Percentiles rank a stretch among this genome's conserved stretches.
phyloP scores from a whole-genome alignment of 2,113 vertebrate genomes.

The Octodon degus region DNA sequence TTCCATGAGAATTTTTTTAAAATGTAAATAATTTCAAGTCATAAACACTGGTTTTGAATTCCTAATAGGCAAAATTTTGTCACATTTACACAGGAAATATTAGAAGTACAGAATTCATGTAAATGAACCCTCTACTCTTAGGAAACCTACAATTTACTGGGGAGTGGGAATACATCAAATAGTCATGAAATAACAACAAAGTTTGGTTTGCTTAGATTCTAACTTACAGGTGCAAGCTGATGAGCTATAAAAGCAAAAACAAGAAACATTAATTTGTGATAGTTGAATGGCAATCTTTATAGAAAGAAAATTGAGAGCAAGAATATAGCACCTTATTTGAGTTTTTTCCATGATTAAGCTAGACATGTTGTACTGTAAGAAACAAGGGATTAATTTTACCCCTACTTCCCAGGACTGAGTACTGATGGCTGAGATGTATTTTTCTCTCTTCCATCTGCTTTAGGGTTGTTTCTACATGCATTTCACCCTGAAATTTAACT shows the following conservation, averaged over 20 bases:
- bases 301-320: conserved; percentile 27
- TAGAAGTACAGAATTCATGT: not conserved
- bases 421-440: not conserved
- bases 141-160: not conserved
- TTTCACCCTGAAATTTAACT: not conserved
- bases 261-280: not conserved
- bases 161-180: not conserved
- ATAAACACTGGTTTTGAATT: not conserved
- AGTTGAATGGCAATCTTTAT: not conserved
- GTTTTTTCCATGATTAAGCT: not conserved
- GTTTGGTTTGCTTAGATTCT: not conserved
- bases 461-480: not conserved
- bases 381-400: not conserved
- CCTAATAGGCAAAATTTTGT: not conserved
- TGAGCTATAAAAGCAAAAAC: not conserved
- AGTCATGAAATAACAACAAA: not conserved
- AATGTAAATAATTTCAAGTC: not conserved
- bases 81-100: not conserved
- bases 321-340: not conserved
- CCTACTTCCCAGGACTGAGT: not conserved
- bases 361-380: not conserved
- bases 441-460: not conserved
- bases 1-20: not conserved
- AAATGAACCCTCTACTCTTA: not conserved
- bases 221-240: not conserved